phyloP scores from a whole-genome alignment of 64 coral and sea anemone genomes.

The Exaiptasia diaphana region DNA sequence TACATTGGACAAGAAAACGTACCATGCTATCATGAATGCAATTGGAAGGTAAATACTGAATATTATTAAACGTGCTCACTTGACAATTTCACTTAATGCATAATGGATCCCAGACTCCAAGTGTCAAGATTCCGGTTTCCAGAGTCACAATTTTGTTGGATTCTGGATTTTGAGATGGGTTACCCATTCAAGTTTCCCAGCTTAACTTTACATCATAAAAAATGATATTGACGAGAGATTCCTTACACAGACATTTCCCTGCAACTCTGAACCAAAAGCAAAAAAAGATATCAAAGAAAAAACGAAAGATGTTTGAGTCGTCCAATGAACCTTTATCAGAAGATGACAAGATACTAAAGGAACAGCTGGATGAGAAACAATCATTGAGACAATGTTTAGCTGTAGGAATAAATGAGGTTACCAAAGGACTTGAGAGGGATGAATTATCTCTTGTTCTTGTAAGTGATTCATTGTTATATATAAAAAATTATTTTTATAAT shows the following conservation, averaged over 20 bases:
- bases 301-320: not conserved
- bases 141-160: too few relatives aligned
- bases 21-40: not conserved
- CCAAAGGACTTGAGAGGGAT: slow-evolving; percentile 22
- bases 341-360: not conserved
- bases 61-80: too few relatives aligned
- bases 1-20: not conserved
- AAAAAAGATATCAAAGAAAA: not conserved
- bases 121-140: too few relatives aligned
- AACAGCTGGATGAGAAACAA: not conserved
- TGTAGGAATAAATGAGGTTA: slow-evolving; percentile 37
- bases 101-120: too few relatives aligned
- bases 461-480: not conserved
- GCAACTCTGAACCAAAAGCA: not conserved
- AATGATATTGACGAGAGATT: too few relatives aligned
- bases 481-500: too few relatives aligned
- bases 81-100: too few relatives aligned
- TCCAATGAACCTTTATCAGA: not conserved
- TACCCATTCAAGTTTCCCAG: too few relatives aligned
- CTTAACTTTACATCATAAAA: too few relatives aligned
- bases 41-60: slow-evolving; percentile 10
- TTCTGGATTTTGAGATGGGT: too few relatives aligned
- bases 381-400: not conserved
- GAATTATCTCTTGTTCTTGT: slow-evolving; percentile 30
- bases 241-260: too few relatives aligned